A percentile compares a stretch with the other conserved stretches of the same genome.
These are phyloP conservation scores for Shinisaurus crocodilurus DNA, from an alignment of 2,113 vertebrate species.

Conservation along the genomic window DNA sequence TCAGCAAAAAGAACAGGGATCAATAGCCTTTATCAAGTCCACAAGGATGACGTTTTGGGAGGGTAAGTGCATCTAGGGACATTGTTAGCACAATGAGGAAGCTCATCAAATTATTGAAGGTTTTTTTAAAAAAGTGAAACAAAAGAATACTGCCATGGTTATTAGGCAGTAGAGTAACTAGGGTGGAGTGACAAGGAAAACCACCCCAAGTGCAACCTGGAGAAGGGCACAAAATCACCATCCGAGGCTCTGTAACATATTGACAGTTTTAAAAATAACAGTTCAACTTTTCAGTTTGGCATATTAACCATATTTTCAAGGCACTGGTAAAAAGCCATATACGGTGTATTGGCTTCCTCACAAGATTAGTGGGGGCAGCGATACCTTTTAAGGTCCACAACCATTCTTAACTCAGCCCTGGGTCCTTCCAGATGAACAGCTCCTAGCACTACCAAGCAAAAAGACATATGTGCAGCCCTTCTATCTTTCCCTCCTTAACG, in stretches of 20 bases:
- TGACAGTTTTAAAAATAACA: neutral
- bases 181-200: neutral
- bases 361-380: neutral
- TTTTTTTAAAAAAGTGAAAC: neutral
- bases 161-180: neutral
- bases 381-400: neutral
- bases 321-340: neutral
- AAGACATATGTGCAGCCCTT: no score
- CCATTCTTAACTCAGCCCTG: neutral
- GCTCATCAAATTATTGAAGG: neutral
- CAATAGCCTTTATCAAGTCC: conserved; percentile 86
- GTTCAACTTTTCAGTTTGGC: neutral
- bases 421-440: neutral
- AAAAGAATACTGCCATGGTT: neutral
- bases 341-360: neutral
- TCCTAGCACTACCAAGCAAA: no score
- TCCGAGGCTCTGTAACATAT: neutral
- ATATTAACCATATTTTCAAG: neutral
- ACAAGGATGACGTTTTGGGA: conserved; percentile 88
- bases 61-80: conserved; percentile 83
- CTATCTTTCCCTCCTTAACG: no score
- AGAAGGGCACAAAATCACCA: neutral
- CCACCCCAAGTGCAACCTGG: neutral
- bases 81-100: neutral
- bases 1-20: conserved; percentile 87